Conservation (phyloP, 2,888 invertebrate genomes). For the Cylloceria caligata region DNA sequence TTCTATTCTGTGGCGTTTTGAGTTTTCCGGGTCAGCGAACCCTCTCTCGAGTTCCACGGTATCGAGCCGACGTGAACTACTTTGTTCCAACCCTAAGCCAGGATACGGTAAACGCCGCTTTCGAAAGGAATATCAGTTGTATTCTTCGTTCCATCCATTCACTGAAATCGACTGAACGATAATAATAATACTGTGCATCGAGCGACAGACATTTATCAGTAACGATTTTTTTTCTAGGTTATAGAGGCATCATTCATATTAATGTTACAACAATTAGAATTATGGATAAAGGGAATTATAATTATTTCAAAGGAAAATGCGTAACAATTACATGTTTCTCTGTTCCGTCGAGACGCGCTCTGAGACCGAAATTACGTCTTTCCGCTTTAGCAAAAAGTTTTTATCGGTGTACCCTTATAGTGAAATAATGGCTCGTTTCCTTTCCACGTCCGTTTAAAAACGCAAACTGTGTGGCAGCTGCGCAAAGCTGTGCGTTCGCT, state of each 20-base stretch:
- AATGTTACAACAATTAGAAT: no score
- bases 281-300: no score
- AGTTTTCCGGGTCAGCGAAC: constrained; percentile 18
- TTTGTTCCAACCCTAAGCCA: not conserved
- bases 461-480: not conserved
- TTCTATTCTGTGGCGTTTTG: constrained; percentile 12
- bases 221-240: no score
- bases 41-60: not conserved
- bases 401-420: not conserved
- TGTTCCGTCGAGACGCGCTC: no score
- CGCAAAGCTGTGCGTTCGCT: not conserved
- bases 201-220: no score
- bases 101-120: not conserved
- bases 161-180: not conserved
- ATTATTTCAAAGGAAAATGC: no score
- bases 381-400: not conserved
- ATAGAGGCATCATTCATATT: no score
- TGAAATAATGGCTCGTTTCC: not conserved
- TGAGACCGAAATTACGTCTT: not conserved
- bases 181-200: not conserved
- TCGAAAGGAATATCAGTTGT: not conserved
- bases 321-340: no score
- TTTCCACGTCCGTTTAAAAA: not conserved
- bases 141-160: not conserved
- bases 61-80: not conserved